Evolutionary conservation across 2,888 invertebrate species (phyloP).

Genomic region (Prosapia bicincta): DNA sequence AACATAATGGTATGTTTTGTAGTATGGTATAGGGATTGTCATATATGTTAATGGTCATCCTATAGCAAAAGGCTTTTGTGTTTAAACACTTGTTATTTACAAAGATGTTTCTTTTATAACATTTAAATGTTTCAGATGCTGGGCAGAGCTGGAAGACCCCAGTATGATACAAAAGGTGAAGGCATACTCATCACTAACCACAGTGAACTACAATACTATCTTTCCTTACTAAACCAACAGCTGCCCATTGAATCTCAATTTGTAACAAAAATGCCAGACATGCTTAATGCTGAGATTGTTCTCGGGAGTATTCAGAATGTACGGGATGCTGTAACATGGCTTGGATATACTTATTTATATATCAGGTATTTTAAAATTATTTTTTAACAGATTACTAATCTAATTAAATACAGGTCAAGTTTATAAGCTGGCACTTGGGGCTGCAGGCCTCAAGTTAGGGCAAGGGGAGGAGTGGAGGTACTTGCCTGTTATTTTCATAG

Average conservation of each 20-base stretch:
- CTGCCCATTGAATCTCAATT: conserved; percentile 97
- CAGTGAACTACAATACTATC: conserved; percentile 96
- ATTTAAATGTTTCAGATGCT: conserved; percentile 70
- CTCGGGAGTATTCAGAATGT: conserved; percentile 91
- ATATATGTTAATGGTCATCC: too few species aligned
- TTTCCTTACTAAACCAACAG: conserved; percentile 96
- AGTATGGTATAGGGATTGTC: too few species aligned
- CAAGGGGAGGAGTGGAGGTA: too few species aligned
- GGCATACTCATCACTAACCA: conserved; percentile 98
- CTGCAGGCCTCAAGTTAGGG: too few species aligned
- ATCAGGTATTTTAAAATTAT: conserved; percentile 58
- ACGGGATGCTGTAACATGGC: conserved; percentile 87
- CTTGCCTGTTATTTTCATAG: too few species aligned
- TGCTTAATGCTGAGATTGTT: conserved; percentile 97
- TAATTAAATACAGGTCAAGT: too few species aligned
- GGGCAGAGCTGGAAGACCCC: conserved; percentile 96
- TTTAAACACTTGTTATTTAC: too few species aligned
- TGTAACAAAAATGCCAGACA: conserved; percentile 88
- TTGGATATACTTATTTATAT: conserved; percentile 96
- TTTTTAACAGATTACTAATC: too few species aligned
- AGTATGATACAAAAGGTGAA: conserved; percentile 97
- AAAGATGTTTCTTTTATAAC: too few species aligned
- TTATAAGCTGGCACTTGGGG: too few species aligned
- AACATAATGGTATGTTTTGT: too few species aligned
- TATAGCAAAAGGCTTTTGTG: too few species aligned